Evolutionary conservation across 2,113 vertebrate genomes (phyloP).

Genomic region (Geococcyx californianus): DNA sequence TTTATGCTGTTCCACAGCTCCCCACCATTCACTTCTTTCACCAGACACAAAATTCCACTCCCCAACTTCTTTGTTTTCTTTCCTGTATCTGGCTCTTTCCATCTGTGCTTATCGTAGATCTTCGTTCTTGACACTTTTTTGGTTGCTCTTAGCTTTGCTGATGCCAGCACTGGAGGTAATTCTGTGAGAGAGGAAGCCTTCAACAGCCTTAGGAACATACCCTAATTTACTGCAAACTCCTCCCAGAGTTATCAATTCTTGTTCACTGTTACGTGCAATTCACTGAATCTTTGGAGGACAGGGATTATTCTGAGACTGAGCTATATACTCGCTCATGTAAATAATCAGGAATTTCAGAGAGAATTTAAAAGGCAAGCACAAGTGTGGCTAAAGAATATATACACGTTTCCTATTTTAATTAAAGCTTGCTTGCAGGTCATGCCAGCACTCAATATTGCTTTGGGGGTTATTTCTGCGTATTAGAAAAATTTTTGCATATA

Average conservation of each 20-base stretch:
- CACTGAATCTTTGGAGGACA: background rate
- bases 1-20: constrained; percentile 44
- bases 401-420: background rate
- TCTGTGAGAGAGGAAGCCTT: constrained; percentile 19
- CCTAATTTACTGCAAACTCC: constrained; percentile 39
- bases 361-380: background rate
- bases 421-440: background rate
- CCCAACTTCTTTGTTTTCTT: background rate
- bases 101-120: constrained; percentile 61
- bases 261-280: background rate
- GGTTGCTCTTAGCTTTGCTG: background rate
- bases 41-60: background rate
- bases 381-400: background rate
- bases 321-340: background rate
- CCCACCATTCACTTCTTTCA: constrained; percentile 28
- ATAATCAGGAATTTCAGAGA: background rate
- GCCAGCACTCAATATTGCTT: background rate
- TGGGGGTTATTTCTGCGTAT: background rate
- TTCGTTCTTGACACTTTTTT: constrained; percentile 56
- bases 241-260: background rate
- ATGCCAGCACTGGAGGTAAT: constrained; percentile 37
- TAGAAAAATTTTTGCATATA: background rate
- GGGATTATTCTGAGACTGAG: background rate
- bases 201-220: background rate
- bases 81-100: constrained; percentile 45